These are phyloP conservation scores for Notamacropus eugenii DNA, from an alignment of 2,797 vertebrate species.

Conservation along the genomic window DNA sequence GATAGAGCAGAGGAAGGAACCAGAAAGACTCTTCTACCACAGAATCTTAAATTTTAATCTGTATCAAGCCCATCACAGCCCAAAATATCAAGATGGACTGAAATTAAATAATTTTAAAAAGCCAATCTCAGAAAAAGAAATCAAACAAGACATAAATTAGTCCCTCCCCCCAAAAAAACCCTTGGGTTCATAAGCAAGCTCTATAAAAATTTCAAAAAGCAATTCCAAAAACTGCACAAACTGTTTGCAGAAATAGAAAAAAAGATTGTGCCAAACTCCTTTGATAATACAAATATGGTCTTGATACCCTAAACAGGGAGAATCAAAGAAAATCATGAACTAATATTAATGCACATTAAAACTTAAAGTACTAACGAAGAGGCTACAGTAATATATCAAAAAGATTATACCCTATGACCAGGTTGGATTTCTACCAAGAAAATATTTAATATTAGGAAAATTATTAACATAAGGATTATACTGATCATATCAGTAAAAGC, in stretches of 20 bases:
- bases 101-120: not conserved
- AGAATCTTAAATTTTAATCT: too few species aligned
- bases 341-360: not conserved
- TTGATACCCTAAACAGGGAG: not conserved
- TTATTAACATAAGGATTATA: not conserved
- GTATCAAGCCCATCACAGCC: too few species aligned
- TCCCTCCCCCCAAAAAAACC: not conserved
- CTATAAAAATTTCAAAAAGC: not conserved
- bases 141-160: not conserved
- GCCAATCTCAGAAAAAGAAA: not conserved
- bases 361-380: not conserved
- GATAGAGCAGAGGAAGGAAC: too few species aligned
- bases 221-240: not conserved
- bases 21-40: too few species aligned
- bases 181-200: not conserved
- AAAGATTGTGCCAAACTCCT: not conserved
- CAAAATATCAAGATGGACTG: not conserved
- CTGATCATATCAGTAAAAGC: not conserved
- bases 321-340: not conserved
- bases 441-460: not conserved
- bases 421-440: not conserved
- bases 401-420: not conserved
- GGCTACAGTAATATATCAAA: not conserved
- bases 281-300: not conserved
- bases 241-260: not conserved